Conservation (phyloP, 2,797 vertebrate species). For the Zenarchopterus dispar region DNA sequence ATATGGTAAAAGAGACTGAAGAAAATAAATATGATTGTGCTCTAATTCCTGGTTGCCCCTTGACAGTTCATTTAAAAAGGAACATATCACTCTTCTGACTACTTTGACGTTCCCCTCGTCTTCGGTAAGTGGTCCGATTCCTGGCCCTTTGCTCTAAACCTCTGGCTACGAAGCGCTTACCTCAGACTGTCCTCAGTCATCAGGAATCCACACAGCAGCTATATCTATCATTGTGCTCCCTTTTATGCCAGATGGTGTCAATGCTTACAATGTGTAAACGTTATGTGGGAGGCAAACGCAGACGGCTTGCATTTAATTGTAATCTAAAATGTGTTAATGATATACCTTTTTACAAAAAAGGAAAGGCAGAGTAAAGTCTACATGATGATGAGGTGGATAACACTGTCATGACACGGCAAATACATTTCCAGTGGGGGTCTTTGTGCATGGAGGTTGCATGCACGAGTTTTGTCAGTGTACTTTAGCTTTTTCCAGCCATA, state of each 20-base stretch:
- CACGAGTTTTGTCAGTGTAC: no score
- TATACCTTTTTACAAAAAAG: neutral
- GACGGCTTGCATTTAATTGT: constrained; percentile 42
- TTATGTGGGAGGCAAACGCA: constrained; percentile 50
- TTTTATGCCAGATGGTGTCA: constrained; percentile 69
- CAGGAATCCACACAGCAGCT: constrained; percentile 47
- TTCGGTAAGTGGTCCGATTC: constrained; percentile 51
- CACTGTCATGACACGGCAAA: no score
- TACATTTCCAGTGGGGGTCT: no score
- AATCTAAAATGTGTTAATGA: constrained; percentile 37
- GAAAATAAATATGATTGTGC: neutral
- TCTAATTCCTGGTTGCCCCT: constrained; percentile 22
- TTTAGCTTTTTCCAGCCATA: no score
- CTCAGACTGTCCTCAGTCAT: constrained; percentile 61
- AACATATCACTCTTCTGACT: constrained; percentile 10
- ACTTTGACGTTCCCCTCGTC: constrained; percentile 48
- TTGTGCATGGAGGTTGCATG: no score
- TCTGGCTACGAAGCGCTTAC: constrained; percentile 48
- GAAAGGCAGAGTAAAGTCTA: no score
- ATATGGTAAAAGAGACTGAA: constrained; percentile 2
- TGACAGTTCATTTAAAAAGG: constrained; percentile 15
- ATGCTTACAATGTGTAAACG: constrained; percentile 43
- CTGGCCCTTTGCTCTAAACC: constrained; percentile 43
- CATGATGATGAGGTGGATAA: no score
- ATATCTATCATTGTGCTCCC: constrained; percentile 59